These are phyloP conservation scores for Ibidorhyncha struthersii DNA, from an alignment of 2,113 vertebrate genomes.

Conservation along the genomic window DNA sequence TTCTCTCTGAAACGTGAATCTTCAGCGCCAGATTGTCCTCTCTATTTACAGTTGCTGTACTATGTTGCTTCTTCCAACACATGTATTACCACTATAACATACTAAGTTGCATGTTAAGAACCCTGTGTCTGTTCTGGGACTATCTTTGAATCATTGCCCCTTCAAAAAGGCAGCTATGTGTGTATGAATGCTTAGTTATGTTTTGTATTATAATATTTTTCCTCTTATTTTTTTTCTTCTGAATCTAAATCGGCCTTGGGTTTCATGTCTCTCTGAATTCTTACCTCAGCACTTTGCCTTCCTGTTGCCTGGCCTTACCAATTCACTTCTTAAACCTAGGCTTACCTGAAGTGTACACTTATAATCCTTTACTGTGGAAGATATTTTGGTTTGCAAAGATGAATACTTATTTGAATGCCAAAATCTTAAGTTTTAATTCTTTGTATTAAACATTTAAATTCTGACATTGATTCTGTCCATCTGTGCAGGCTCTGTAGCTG, in stretches of 20 bases:
- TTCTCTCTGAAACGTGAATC: neutral
- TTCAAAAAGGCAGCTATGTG: neutral
- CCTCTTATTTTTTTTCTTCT: neutral
- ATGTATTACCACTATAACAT: no score
- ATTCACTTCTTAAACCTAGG: neutral
- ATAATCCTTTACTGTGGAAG: neutral
- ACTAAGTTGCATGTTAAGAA: neutral
- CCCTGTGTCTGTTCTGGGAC: neutral
- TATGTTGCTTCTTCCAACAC: neutral
- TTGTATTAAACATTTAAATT: neutral
- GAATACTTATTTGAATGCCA: neutral
- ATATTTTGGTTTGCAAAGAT: neutral
- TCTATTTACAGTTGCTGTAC: neutral
- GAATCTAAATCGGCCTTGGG: neutral
- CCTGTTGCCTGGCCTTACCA: neutral
- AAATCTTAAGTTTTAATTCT: neutral
- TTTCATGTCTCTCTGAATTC: neutral
- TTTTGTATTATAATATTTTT: neutral
- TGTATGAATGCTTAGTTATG: neutral
- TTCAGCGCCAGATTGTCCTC: neutral
- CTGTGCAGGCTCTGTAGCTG: neutral
- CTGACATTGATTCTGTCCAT: neutral
- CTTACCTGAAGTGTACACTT: neutral
- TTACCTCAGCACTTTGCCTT: neutral
- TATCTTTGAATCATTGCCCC: neutral